Evolutionary conservation across 2,888 invertebrate species (phyloP).

Genomic region (Mesoligia furuncula): DNA sequence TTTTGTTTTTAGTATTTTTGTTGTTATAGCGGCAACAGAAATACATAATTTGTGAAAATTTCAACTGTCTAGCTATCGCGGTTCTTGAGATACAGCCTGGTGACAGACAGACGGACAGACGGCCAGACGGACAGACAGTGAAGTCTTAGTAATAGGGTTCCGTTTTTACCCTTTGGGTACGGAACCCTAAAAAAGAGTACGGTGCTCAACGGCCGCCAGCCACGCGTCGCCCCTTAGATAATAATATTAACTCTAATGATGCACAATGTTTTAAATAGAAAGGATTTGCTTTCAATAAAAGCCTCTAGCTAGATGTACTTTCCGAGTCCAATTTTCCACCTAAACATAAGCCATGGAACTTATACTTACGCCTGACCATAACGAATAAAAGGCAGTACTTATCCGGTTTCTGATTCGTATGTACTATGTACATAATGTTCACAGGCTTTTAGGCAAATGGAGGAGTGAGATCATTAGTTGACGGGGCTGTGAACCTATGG

Average conservation of each 20-base stretch:
- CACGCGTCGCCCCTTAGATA: neutral
- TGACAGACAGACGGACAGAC: too few relatives aligned
- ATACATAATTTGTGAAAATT: too few relatives aligned
- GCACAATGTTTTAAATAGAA: neutral
- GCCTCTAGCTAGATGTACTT: neutral
- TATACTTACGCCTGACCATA: conserved; percentile 21
- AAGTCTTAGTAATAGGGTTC: too few relatives aligned
- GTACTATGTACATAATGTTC: conserved; percentile 24
- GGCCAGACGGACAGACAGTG: too few relatives aligned
- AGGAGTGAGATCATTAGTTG: conserved; percentile 44
- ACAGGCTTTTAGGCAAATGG: conserved; percentile 72
- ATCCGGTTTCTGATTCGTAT: conserved; percentile 33
- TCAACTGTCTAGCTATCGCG: too few relatives aligned
- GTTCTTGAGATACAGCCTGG: too few relatives aligned
- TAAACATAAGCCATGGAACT: conserved; percentile 6
- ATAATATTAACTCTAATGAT: neutral
- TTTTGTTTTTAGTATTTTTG: too few relatives aligned
- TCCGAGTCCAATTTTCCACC: neutral
- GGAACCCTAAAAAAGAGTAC: too few relatives aligned
- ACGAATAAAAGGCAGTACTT: conserved; percentile 36
- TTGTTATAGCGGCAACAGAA: too few relatives aligned
- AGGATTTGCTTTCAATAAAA: neutral
- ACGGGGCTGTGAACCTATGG: conserved; percentile 61
- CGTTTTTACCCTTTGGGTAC: too few relatives aligned
- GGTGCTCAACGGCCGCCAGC: too few relatives aligned